phyloP scores from a whole-genome alignment of 2,797 vertebrate species.

The Crocodylus rhombifer region DNA sequence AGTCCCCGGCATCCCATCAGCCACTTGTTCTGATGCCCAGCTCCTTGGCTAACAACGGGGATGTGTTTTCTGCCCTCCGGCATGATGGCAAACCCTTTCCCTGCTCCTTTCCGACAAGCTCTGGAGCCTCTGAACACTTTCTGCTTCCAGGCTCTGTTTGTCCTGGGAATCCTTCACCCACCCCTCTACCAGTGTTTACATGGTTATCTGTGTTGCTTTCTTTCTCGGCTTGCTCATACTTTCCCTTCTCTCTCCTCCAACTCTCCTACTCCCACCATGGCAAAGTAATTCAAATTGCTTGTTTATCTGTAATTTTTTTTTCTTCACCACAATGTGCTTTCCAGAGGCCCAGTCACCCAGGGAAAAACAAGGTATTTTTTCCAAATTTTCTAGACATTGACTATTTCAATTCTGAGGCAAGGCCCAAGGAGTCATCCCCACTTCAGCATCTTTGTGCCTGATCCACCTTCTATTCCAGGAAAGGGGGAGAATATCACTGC shows the following conservation, averaged over 20 bases:
- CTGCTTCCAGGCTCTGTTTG: background rate
- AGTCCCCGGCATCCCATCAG: background rate
- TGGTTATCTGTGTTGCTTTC: background rate
- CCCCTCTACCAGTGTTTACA: background rate
- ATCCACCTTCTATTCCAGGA: background rate
- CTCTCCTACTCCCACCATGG: background rate
- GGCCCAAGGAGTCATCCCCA: conserved; percentile 20
- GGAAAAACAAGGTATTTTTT: conserved; percentile 60
- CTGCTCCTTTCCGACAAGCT: background rate
- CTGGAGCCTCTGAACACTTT: background rate
- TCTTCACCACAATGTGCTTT: conserved; percentile 59
- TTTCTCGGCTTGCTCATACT: background rate
- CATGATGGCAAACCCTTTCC: background rate
- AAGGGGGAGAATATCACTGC: background rate
- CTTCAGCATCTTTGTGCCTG: background rate
- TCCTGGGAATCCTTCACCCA: background rate
- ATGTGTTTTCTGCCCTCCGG: background rate
- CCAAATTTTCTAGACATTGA: conserved; percentile 51
- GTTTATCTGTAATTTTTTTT: conserved; percentile 36
- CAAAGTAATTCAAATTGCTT: conserved; percentile 47
- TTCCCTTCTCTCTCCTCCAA: background rate
- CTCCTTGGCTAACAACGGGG: background rate
- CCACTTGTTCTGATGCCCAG: background rate
- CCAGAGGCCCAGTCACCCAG: conserved; percentile 40
- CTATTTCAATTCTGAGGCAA: conserved; percentile 34